Evolutionary conservation across 2,113 vertebrate genomes (phyloP), one percentile per base, ranked within the genome.

Genomic region (Nibea coibor): DNA sequence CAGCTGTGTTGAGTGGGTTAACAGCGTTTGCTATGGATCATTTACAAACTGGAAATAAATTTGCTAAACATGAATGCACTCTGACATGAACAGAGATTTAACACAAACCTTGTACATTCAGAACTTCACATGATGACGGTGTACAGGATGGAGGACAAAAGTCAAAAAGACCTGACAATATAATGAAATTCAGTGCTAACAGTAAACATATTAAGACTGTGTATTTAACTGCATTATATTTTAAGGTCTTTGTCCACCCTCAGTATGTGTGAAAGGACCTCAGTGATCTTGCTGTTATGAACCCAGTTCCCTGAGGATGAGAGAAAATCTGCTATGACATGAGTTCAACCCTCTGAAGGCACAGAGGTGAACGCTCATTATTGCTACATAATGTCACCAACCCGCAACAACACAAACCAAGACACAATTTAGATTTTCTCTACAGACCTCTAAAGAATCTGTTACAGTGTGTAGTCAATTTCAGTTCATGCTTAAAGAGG

Each of bases 351-450:
- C 69, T 76, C 67, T 69, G 61, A 87, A 94, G 89, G 90, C 91
- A 92, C 90, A 83, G 76, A 89, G 85, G 64, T 85, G 77, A 92
- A 88, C 51, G 56, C 69, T 84, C 26, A 79, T 76, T 79, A 80
- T 84, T 78, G 65, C 68, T 71, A 51, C 78, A 62, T 70, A 47
- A 43, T 51, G 47, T 62, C 42, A 24, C 12, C 26, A 45, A 51
- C 10, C 31, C 15, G 31, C 62, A 53, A 62, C 8, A 45, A 39
- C 16, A 80, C 1, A 31, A 31, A 10, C 17, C 24, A 39, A 20
- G 24, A 48, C 47, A 43, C 22, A 47, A 45, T 22, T 15, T 5
- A 24, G 5, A 31, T 35, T 20, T 24, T 50, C 56, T 73, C 43
- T 24, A 51, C 17, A 24, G 20, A 22, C 24, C n/a, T 63, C 4